Base-by-base conservation (phyloP, 2,113 vertebrate genomes). In the Thunnus maccoyii region DNA sequence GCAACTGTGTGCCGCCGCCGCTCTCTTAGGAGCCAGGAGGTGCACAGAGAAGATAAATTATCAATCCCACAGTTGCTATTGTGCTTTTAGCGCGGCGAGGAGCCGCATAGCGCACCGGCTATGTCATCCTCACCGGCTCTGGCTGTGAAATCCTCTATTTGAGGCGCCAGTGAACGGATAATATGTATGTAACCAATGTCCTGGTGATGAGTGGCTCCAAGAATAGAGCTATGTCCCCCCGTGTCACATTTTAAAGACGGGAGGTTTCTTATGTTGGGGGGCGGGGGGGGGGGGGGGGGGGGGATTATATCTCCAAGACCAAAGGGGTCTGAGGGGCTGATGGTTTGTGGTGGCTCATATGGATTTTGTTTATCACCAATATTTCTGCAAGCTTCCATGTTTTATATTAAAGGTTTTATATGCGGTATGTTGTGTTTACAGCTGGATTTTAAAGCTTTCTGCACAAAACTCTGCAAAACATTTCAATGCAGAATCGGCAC, bases 111-210 rank as follows among this genome's bases (percentile, higher is more conserved):
- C n/a, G 8, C 47, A 9, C 4, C 4, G 5, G 70, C 84, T 55
- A 61, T 56, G 70, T 83, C 70, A 79, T 71, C 55, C 47, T 46
- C 70, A 52, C 44, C 9, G 0, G 50, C 20, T 76, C 52, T 46
- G 71, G 44, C 75, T 78, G 68, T 81, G 77, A 84, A 80, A 84
- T 80, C 63, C 62, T 72, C 16, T 48, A 54, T 86, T 27, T 74
- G 36, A 0, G 32, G 54, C 20, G n/a, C 70, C 65, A 32, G 62
- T 32, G 51, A 76, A 20, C 8, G 6, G 70, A 65, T 74, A 18
- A 77, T 22, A n/a, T 16, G 76, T 76, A 56, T 77, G 73, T 66
- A 81, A 78, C 72, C 18, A 4, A 84, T 66, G 77, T 75, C 20
- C 50, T 72, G 76, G 65, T 61, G 76, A 55, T 57, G 50, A 70